Evolutionary conservation across 53 echinoderm and acorn worm species (phyloP).

Genomic region (Holothuria scabra): DNA sequence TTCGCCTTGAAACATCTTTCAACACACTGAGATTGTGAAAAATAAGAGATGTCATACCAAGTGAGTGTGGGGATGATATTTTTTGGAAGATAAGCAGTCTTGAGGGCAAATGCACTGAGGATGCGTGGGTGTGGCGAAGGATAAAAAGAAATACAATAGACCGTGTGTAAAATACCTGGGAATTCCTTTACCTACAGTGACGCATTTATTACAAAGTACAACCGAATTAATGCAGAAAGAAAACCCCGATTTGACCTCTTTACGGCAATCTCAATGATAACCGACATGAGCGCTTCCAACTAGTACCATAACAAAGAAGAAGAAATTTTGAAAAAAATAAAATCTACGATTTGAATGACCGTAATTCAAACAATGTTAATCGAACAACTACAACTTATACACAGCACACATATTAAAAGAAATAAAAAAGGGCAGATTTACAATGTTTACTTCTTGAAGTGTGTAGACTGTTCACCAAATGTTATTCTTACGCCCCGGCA

Average conservation of each 20-base stretch:
- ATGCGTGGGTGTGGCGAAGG: slow-evolving; percentile 24
- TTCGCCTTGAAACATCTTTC: too few relatives aligned
- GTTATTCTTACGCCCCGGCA: slow-evolving; percentile 44
- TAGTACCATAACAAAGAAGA: slow-evolving; percentile 34
- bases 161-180: slow-evolving; percentile 18
- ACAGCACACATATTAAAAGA: too few relatives aligned
- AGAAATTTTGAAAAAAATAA: too few relatives aligned
- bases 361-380: too few relatives aligned
- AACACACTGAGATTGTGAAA: too few relatives aligned
- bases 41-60: too few relatives aligned
- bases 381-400: too few relatives aligned
- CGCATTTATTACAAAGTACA: slow-evolving; percentile 10
- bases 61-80: too few relatives aligned
- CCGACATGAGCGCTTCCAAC: slow-evolving; percentile 28
- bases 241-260: slow-evolving; percentile 39
- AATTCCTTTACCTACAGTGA: slow-evolving; percentile 14
- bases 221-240: neutral
- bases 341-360: too few relatives aligned
- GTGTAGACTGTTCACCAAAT: slow-evolving; percentile 13
- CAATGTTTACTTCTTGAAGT: neutral
- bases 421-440: too few relatives aligned
- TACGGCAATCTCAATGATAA: slow-evolving; percentile 39
- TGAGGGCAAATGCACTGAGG: neutral
- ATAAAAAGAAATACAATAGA: neutral
- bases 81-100: too few relatives aligned